Conservation (phyloP, 1,140 invertebrate species). For the Bombus confusus region DNA sequence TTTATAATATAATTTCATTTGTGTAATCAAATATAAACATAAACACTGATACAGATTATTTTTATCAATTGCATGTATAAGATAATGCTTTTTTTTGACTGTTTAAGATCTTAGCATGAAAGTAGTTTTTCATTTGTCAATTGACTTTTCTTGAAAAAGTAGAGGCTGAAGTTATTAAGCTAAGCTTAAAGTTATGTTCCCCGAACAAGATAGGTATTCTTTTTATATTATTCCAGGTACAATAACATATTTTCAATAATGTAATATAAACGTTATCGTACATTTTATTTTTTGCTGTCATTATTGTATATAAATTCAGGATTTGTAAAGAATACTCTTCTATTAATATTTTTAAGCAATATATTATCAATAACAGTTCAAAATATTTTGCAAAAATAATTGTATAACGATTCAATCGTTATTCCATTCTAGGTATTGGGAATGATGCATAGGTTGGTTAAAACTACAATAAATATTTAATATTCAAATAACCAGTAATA, state of each 20-base stretch:
- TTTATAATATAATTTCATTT: slow-evolving; percentile 1
- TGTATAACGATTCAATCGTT: background rate
- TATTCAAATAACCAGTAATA: slow-evolving; percentile 15
- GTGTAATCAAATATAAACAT: slow-evolving; percentile 13
- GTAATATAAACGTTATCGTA: slow-evolving; percentile 40
- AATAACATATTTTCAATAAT: slow-evolving; percentile 47
- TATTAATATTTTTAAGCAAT: slow-evolving; percentile 25
- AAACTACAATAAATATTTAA: slow-evolving; percentile 5
- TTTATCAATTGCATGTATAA: slow-evolving; percentile 14
- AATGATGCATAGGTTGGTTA: background rate
- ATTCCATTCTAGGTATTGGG: background rate
- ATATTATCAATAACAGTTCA: slow-evolving; percentile 23
- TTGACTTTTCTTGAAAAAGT: slow-evolving; percentile 15
- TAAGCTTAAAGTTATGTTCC: slow-evolving; percentile 31
- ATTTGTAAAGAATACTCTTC: slow-evolving; percentile 20
- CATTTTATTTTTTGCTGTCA: background rate
- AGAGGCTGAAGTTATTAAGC: slow-evolving; percentile 14
- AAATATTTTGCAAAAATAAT: slow-evolving; percentile 46
- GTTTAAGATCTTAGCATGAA: slow-evolving; percentile 39
- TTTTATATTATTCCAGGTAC: slow-evolving; percentile 43
- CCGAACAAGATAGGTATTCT: slow-evolving; percentile 29
- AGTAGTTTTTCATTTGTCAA: slow-evolving; percentile 57
- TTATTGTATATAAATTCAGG: slow-evolving; percentile 30
- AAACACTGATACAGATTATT: slow-evolving; percentile 32
- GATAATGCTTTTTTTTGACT: background rate